These are phyloP conservation scores for Merluccius polli DNA, from an alignment of 2,797 vertebrate genomes.

Conservation along the genomic window DNA sequence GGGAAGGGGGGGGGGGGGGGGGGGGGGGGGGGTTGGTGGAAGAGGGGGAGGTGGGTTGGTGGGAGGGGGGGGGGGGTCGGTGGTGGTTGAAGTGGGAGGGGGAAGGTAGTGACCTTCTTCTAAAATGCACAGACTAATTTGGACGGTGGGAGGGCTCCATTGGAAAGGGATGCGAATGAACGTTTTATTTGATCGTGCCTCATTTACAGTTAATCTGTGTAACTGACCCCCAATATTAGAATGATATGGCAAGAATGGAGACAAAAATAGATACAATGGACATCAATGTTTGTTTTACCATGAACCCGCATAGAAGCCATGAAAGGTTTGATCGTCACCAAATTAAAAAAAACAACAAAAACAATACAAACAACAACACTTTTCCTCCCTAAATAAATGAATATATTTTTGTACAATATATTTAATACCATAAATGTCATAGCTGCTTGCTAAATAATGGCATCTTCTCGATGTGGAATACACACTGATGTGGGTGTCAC, in stretches of 20 bases:
- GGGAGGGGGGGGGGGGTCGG: conserved; percentile 40
- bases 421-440: conserved; percentile 4
- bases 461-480: conserved; percentile 21
- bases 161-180: conserved; percentile 54
- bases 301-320: neutral
- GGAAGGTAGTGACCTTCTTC: conserved; percentile 79
- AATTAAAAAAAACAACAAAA: neutral
- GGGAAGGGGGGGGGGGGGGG: conserved; percentile 44
- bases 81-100: conserved; percentile 33
- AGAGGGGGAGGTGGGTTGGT: conserved; percentile 27
- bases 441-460: conserved; percentile 15
- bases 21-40: conserved; percentile 31
- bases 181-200: no score
- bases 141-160: conserved; percentile 44
- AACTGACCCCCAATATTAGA: no score
- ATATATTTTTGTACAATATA: neutral
- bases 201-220: no score
- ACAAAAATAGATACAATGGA: neutral
- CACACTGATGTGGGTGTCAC: conserved; percentile 11
- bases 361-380: no score
- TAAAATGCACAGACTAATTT: conserved; percentile 81
- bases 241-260: conserved; percentile 29
- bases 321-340: no score
- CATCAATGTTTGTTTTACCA: neutral
- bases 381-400: neutral